Conservation (phyloP, 2,888 invertebrate species). For the Tiliacea citrago region DNA sequence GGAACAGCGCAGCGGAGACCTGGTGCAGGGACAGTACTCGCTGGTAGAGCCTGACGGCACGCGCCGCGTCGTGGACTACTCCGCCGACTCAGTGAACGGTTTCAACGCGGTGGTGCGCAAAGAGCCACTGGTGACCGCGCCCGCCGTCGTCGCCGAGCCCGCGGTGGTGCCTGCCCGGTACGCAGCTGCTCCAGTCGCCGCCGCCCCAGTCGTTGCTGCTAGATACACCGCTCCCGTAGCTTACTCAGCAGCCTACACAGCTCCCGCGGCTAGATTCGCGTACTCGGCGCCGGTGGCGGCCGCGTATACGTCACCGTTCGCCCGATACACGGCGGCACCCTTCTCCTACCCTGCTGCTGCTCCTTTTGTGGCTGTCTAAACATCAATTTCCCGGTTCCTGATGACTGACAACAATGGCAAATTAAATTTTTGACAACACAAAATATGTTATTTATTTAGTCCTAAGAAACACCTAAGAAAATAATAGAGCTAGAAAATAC, state of each 20-base stretch:
- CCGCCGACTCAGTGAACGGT: conserved; percentile 84
- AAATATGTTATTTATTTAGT: conserved; percentile 18
- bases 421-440: conserved; percentile 74
- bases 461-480: not conserved
- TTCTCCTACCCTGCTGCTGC: conserved; percentile 77
- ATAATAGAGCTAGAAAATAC: not conserved
- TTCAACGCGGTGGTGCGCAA: conserved; percentile 87
- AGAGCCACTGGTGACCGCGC: conserved; percentile 81
- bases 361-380: conserved; percentile 78
- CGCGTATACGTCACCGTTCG: conserved; percentile 74
- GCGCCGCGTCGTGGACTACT: conserved; percentile 83
- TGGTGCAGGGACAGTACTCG: conserved; percentile 87
- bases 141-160: conserved; percentile 83
- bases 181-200: conserved; percentile 82
- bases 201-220: conserved; percentile 73
- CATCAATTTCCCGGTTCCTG: conserved; percentile 48
- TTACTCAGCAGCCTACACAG: conserved; percentile 65
- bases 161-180: conserved; percentile 75
- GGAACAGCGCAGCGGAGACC: conserved; percentile 89
- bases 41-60: conserved; percentile 86
- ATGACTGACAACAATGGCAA: conserved; percentile 77
- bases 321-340: conserved; percentile 71
- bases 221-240: conserved; percentile 74
- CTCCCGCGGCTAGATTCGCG: conserved; percentile 66
- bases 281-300: conserved; percentile 68